These are phyloP conservation scores for Epinephelus fuscoguttatus DNA, from an alignment of 2,113 vertebrate genomes.

Conservation along the genomic window DNA sequence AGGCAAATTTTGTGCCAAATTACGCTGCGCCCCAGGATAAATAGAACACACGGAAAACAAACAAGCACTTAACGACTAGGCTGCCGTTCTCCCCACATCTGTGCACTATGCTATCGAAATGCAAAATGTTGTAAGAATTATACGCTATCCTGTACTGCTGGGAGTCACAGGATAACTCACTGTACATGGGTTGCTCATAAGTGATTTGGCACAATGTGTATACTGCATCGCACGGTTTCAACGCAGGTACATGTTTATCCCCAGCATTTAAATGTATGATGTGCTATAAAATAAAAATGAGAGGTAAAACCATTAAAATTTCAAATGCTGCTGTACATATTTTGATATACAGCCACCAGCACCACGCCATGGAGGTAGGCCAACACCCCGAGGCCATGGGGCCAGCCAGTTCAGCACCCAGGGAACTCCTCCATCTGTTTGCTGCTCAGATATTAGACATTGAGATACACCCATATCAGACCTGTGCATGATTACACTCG, in stretches of 20 bases:
- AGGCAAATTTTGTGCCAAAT: background rate
- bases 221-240: no score
- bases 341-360: background rate
- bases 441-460: constrained; percentile 6
- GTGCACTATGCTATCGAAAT: background rate
- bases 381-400: background rate
- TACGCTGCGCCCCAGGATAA: background rate
- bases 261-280: background rate
- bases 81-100: constrained; percentile 12
- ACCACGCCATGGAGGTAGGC: no score
- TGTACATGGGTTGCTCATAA: no score
- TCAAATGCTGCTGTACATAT: background rate
- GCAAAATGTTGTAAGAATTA: background rate
- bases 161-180: background rate
- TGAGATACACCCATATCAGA: background rate
- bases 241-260: no score
- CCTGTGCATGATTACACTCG: background rate
- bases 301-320: background rate
- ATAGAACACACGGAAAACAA: background rate
- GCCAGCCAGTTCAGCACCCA: background rate
- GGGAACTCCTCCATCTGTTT: background rate
- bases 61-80: constrained; percentile 3
- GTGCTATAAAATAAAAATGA: background rate
- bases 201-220: background rate
- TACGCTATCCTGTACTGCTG: background rate